Base-by-base conservation (phyloP, 2,888 invertebrate species). In the Dryocosmus kuriphilus region DNA sequence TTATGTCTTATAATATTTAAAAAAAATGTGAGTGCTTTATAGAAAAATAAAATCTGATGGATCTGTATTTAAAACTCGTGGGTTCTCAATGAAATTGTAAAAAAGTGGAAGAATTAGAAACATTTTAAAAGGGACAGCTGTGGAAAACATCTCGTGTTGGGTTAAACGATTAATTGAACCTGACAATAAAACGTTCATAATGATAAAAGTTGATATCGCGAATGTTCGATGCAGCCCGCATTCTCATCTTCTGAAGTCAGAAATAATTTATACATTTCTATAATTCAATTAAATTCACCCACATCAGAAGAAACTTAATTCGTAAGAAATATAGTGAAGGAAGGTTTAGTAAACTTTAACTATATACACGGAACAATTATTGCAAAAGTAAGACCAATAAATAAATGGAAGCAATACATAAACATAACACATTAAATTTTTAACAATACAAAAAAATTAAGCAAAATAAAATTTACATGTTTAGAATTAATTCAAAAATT, bases 141-240 rank as follows among this genome's bases (percentile, higher is more conserved):
- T 30, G n/a, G 24, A 71, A 71, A 57, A 9, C 24, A 24, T 51
- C 51, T 51, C 41, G 51, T 51, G 8, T 30, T 75, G 76, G 86
- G 87, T 89, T 80, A 89, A 89, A 81, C 84, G 86, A 86, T 76
- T 85, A 88, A 85, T 89, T 89, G 88, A 89, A 83, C 89, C 79
- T 81, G 71, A 83, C 82, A 83, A 83, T 71, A 71, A 71, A 51
- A 71, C 71, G 27, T 46, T 30, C 30, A 67, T 67, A 46, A 8
- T 30, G 19, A 24, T 57, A 71, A 71, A 71, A 51, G 46, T 41
- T 71, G 5, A 51, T 30, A 71, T 71, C 46, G 30, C 51, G 46
- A 71, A 71, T 27, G 46, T 71, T 71, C 30, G 30, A 71, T 46
- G 41, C 65, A 22, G 1, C 51, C 30, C 46, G 46, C 51, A 71